Percentiles rank a stretch among this genome's conserved stretches.
phyloP scores from a whole-genome alignment of 2,797 vertebrate species.

The Melanotaenia trifasciata region DNA sequence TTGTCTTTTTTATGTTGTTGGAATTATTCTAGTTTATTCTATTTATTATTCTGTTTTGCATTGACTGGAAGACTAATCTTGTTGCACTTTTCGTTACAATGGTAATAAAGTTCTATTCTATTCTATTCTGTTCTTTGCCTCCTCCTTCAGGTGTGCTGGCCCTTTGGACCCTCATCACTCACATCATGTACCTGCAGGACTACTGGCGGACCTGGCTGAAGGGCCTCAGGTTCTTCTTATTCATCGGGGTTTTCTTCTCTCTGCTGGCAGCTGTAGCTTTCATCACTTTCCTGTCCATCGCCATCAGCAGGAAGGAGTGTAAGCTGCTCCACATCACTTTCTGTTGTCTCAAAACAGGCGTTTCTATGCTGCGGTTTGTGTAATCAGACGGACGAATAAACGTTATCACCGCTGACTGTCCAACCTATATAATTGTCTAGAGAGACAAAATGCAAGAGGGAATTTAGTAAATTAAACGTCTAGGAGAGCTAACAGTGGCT shows the following conservation, averaged over 20 bases:
- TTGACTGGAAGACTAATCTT: too few relatives aligned
- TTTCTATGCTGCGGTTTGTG: neutral
- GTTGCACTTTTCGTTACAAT: too few relatives aligned
- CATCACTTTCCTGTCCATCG: conserved; percentile 88
- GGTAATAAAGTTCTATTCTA: too few relatives aligned
- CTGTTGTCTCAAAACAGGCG: neutral
- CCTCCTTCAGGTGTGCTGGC: conserved; percentile 90
- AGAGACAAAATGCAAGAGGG: neutral
- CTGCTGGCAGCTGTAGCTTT: conserved; percentile 86
- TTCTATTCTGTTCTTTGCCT: neutral
- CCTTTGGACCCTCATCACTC: conserved; percentile 92
- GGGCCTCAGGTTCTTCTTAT: conserved; percentile 93
- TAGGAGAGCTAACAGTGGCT: neutral
- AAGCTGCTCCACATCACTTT: conserved; percentile 60
- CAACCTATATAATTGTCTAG: neutral
- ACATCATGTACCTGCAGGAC: conserved; percentile 96
- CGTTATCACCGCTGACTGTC: neutral
- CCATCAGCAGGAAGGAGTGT: conserved; percentile 89
- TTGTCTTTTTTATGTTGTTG: too few relatives aligned
- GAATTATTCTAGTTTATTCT: too few relatives aligned
- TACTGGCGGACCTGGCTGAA: conserved; percentile 97
- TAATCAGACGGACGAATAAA: neutral
- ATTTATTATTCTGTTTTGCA: too few relatives aligned
- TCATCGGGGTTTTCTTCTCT: conserved; percentile 87
- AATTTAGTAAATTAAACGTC: neutral